These are phyloP conservation scores for Lithophane socia DNA, from an alignment of 2,888 invertebrate species.

Conservation along the genomic window DNA sequence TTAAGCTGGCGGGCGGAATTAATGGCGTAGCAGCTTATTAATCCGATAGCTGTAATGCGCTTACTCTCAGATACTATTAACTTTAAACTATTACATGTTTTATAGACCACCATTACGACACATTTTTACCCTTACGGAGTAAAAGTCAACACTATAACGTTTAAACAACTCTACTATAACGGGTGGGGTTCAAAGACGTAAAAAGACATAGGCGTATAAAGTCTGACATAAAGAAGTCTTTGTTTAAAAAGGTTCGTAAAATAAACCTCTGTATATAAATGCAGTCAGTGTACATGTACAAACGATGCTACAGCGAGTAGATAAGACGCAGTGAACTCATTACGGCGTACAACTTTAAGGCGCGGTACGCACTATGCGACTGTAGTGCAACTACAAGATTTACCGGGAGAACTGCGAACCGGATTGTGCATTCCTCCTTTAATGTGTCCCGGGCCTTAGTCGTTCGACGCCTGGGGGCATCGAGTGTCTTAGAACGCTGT, in stretches of 20 bases:
- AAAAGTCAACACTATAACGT: slow-evolving; percentile 45
- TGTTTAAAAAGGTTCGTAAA: slow-evolving; percentile 46
- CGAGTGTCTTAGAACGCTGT: slow-evolving; percentile 79
- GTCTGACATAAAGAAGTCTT: slow-evolving; percentile 46
- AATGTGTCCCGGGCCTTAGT: slow-evolving; percentile 48
- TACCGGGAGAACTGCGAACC: slow-evolving; percentile 10
- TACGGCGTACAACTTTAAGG: slow-evolving; percentile 48
- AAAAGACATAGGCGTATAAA: slow-evolving; percentile 42
- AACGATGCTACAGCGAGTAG: slow-evolving; percentile 26
- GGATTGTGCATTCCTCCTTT: slow-evolving; percentile 24
- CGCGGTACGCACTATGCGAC: slow-evolving; percentile 36
- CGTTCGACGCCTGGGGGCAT: slow-evolving; percentile 67
- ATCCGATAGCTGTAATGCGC: slow-evolving; percentile 64
- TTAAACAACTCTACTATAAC: slow-evolving; percentile 42
- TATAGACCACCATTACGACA: slow-evolving; percentile 45
- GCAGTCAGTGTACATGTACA: slow-evolving; percentile 35
- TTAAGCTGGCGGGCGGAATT: slow-evolving; percentile 61
- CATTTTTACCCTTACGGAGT: slow-evolving; percentile 36
- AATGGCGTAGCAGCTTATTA: slow-evolving; percentile 62
- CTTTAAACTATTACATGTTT: slow-evolving; percentile 49
- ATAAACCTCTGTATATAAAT: slow-evolving; percentile 39
- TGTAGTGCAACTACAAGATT: slow-evolving; percentile 34
- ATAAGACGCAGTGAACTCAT: slow-evolving; percentile 47
- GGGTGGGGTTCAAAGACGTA: slow-evolving; percentile 33
- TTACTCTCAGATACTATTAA: slow-evolving; percentile 65